Evolutionary conservation across 2,888 invertebrate genomes (phyloP), one percentile per base, ranked within the genome.

Genomic region (Pyralis farinalis): DNA sequence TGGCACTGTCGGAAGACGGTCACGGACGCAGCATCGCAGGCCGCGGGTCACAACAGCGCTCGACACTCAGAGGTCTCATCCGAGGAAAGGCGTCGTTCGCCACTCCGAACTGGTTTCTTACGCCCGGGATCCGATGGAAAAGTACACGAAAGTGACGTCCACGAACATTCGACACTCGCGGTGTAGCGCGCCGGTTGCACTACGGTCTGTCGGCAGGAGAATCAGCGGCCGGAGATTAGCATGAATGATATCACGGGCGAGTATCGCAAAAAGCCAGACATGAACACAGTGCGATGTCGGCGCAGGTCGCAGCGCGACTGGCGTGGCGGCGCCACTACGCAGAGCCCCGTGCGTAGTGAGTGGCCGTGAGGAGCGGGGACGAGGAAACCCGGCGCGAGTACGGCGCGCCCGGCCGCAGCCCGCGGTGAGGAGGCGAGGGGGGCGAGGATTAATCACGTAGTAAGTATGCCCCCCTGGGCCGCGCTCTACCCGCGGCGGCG

Each of bases 331-430:
- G 79, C 79, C 80, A 82, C 83, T 84, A 83, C 83, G 81, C 77
- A 77, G 76, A 73, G 83, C 77, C 55, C 78, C 84, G 85, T 86
- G 87, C 85, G 86, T 86, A 86, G 80, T 85, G 85, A 86, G 85
- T 86, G 85, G 87, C 85, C 87, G 80, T 85, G 88, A 87, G 88
- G 86, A 82, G 87, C 86, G 87, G 87, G 86, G 88, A 86, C 85
- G 87, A 87, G 86, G 87, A 86, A 87, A 87, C 86, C 88, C 87
- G 86, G 79, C 75, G 81, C 82, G 82, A 80, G 85, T 86, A 86
- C 85, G 86, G 75, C 76, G 80, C 76, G 74, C 75, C 77, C 71
- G 67, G 66, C 72, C 56, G 55, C 51, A 58, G 63, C 69, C 71
- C 70, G 63, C 50, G 63, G 46, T 59, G 56, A 46, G 50, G 63